phyloP scores from a whole-genome alignment of 35 echinoderm and acorn worm species.

The Apostichopus californicus region DNA sequence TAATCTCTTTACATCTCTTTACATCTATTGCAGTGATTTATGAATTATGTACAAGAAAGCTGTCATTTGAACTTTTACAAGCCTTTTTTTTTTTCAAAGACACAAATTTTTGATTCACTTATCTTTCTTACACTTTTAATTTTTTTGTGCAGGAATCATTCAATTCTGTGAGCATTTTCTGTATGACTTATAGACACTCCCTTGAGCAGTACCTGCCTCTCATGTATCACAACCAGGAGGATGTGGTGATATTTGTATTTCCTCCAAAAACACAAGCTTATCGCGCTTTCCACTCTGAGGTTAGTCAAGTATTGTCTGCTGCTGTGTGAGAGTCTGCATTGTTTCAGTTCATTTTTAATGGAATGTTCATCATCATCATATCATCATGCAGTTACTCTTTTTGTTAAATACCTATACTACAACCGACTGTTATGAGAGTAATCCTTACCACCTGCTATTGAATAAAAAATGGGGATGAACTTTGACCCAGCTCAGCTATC shows the following conservation, averaged over 20 bases:
- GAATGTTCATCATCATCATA: no score
- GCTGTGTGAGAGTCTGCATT: background rate
- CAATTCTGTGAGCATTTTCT: slow-evolving; percentile 67
- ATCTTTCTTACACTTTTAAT: background rate
- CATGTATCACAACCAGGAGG: slow-evolving; percentile 74
- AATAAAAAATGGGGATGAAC: background rate
- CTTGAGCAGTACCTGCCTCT: slow-evolving; percentile 83
- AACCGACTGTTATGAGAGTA: no score
- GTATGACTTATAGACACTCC: slow-evolving; percentile 89
- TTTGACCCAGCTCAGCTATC: no score
- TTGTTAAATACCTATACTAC: no score
- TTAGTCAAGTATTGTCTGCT: background rate
- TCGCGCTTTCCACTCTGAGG: slow-evolving; percentile 82
- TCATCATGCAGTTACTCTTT: no score
- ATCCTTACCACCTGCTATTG: background rate
- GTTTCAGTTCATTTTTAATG: background rate
- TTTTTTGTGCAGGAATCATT: slow-evolving; percentile 76
- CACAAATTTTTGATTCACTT: background rate
- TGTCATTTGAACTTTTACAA: background rate
- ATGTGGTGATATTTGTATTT: slow-evolving; percentile 78
- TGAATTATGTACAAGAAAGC: no score
- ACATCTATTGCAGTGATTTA: no score
- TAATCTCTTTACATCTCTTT: background rate
- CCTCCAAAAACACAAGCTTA: slow-evolving; percentile 80
- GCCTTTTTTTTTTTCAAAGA: no score